Evolutionary conservation across 1,140 invertebrate species (phyloP).

Genomic region (Cyphomyrmex costatus): DNA sequence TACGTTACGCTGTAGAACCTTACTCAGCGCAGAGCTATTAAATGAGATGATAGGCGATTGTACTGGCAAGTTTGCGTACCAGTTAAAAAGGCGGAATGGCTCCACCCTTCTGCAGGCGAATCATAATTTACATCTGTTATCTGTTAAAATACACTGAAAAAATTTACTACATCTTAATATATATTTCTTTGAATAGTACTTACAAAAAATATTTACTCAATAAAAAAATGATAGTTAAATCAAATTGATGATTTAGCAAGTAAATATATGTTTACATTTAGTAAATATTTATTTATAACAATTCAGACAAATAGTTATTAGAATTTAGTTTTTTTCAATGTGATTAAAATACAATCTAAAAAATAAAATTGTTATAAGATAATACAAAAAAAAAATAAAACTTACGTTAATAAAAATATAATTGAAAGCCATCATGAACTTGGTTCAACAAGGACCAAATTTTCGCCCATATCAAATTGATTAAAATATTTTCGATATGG

Average conservation of each 20-base stretch:
- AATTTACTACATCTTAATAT: no score
- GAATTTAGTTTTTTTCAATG: no score
- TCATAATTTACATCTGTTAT: slow-evolving; percentile 35
- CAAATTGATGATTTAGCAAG: no score
- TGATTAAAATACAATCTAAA: not conserved
- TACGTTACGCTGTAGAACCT: slow-evolving; percentile 54
- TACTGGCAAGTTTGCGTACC: slow-evolving; percentile 54
- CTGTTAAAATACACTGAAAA: not conserved
- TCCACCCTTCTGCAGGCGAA: not conserved
- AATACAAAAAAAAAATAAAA: not conserved
- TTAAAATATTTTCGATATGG: slow-evolving; percentile 37
- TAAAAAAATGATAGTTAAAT: no score
- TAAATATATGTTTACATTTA: no score
- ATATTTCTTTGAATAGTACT: no score
- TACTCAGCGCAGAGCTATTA: slow-evolving; percentile 72
- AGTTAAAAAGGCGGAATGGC: slow-evolving; percentile 37
- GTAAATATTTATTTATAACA: no score
- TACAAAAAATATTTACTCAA: no score
- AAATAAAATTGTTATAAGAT: slow-evolving; percentile 28
- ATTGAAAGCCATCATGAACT: not conserved
- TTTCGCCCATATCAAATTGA: not conserved
- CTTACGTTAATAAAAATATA: not conserved
- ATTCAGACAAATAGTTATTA: no score
- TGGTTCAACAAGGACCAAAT: not conserved
- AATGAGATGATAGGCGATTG: slow-evolving; percentile 82